phyloP scores from a whole-genome alignment of 1,140 invertebrate species.

The Nephila pilipes region DNA sequence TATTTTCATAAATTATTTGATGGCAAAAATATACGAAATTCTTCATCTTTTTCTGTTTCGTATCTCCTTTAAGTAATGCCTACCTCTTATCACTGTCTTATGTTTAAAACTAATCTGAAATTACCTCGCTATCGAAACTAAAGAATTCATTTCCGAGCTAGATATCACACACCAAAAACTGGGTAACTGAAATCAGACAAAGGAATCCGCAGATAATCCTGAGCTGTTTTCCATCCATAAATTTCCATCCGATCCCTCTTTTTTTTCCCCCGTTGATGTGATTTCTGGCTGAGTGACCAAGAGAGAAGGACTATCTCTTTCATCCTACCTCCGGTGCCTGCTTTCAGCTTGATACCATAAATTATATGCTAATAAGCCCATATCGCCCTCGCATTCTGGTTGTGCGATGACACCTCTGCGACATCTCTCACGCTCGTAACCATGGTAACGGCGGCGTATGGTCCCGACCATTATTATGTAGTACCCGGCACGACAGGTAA shows the following conservation, averaged over 20 bases:
- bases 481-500: slow-evolving; percentile 52
- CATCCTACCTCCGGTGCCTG: background rate
- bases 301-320: background rate
- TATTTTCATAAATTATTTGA: no score
- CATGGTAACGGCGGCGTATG: slow-evolving; percentile 41
- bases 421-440: slow-evolving; percentile 47
- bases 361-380: slow-evolving; percentile 73
- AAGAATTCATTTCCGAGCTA: no score
- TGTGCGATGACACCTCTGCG: slow-evolving; percentile 49
- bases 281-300: slow-evolving; percentile 60
- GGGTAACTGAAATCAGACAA: no score
- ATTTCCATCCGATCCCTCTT: background rate
- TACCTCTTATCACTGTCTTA: no score
- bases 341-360: slow-evolving; percentile 47
- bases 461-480: slow-evolving; percentile 41
- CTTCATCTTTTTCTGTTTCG: no score
- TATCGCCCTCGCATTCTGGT: slow-evolving; percentile 19
- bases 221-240: background rate
- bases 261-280: background rate
- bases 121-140: no score
- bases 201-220: no score
- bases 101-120: no score
- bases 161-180: no score
- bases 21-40: no score
- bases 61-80: no score